Evolutionary conservation across 2,888 invertebrate genomes (phyloP), one percentile per base, ranked within the genome.

Genomic region (Drosophila ustulata): DNA sequence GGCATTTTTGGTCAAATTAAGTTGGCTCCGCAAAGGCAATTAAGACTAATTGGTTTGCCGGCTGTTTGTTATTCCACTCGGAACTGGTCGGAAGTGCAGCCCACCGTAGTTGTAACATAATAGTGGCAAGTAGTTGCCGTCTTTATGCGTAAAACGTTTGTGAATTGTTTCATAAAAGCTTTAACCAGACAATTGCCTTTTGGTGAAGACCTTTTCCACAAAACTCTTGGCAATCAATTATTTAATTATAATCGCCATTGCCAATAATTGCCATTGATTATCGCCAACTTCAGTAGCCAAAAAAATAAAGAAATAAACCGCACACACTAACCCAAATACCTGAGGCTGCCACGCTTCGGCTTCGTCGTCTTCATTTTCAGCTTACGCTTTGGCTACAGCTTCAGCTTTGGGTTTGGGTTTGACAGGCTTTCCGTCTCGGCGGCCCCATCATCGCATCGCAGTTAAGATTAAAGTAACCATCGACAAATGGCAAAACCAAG

Each of bases 301-400:
- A 71, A 34, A 32, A 41, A n/a, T 18, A 32, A 3, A 43, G 18
- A 41, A 41, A 8, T 18, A 56, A 46, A 46, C 55, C 61, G 77
- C 68, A 26, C 65, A 43, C 68, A 75, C 62, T 88, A 85, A 85
- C 88, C 86, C 73, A 85, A 88, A 88, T 88, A 71, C 66, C 68
- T 65, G 43, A 57, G 46, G 62, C 51, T 63, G 49, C 26, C 46
- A 43, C 37, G 18, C 39, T 41, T 62, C 34, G 61, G 28, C 47
- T 65, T 51, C 23, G 8, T 9, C 49, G 61, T 37, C 47, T 65
- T 51, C 28, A 11, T 32, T 46, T 62, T 56, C 37, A 8, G 26
- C 52, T 63, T 45, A 23, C 37, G 39, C 28, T 57, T 46, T 13
- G 37, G 32, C 32, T 43, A 39, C 46, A 50, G 11, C 51, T 45